Conservation (phyloP, 1,140 invertebrate species). For the Heliothis subflexa region DNA sequence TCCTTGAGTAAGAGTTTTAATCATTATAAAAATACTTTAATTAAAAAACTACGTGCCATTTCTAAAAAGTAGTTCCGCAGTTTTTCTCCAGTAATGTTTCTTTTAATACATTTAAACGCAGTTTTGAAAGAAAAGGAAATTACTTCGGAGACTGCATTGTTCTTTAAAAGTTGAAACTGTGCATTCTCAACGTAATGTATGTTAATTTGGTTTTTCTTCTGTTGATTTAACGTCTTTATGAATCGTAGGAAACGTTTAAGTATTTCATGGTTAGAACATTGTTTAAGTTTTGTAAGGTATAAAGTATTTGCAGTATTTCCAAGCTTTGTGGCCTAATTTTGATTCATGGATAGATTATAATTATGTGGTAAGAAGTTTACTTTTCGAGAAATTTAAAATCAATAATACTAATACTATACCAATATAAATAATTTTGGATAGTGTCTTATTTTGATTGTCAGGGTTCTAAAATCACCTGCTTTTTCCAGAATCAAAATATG, state of each 20-base stretch:
- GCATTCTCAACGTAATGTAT: slow-evolving; percentile 51
- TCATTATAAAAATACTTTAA: background rate
- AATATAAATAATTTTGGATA: too few species aligned
- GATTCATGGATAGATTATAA: too few species aligned
- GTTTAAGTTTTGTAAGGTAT: too few species aligned
- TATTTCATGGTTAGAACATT: slow-evolving; percentile 52
- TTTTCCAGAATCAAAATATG: too few species aligned
- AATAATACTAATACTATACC: too few species aligned
- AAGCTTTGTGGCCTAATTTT: too few species aligned
- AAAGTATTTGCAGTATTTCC: too few species aligned
- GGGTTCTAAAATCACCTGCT: too few species aligned
- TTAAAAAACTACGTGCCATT: slow-evolving; percentile 1
- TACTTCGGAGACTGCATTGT: slow-evolving; percentile 43
- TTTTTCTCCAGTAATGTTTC: background rate
- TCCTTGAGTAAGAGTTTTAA: too few species aligned
- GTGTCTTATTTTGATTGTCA: too few species aligned
- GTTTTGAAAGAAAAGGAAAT: slow-evolving; percentile 39
- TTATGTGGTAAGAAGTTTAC: too few species aligned
- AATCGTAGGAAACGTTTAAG: slow-evolving; percentile 52
- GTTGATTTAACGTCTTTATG: slow-evolving; percentile 60
- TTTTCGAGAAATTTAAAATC: too few species aligned
- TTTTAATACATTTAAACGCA: slow-evolving; percentile 37
- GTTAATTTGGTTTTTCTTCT: slow-evolving; percentile 57
- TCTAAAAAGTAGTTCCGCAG: slow-evolving; percentile 3
- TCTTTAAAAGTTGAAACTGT: slow-evolving; percentile 46